phyloP scores from a whole-genome alignment of 2,888 invertebrate species.

The Drosophila greeni region DNA sequence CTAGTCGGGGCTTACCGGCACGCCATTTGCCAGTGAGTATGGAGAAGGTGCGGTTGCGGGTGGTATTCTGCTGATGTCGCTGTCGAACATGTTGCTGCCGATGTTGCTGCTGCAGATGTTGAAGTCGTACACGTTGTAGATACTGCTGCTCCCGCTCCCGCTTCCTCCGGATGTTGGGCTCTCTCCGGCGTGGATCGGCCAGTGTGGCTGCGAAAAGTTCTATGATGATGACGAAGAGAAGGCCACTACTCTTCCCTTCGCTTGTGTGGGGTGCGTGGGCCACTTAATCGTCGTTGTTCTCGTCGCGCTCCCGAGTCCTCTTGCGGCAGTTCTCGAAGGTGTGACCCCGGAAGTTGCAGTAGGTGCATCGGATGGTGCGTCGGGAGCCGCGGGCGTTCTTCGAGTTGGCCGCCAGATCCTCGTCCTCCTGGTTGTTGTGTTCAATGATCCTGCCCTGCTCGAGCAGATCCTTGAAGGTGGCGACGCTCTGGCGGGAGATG shows the following conservation, averaged over 20 bases:
- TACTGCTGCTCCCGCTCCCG: constrained; percentile 5
- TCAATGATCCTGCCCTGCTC: constrained; percentile 76
- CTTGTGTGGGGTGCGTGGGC: constrained; percentile 2
- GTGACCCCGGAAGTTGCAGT: constrained; percentile 76
- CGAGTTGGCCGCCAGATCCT: constrained; percentile 6
- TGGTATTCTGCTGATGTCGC: constrained; percentile 10
- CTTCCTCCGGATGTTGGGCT: constrained; percentile 29
- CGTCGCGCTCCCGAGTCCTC: constrained; percentile 43
- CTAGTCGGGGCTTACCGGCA: constrained; percentile 55
- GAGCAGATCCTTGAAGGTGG: constrained; percentile 73
- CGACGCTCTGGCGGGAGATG: constrained; percentile 68
- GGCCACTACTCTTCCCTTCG: constrained; percentile 1
- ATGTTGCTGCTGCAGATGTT: constrained; percentile 9
- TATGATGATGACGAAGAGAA: constrained; percentile 46
- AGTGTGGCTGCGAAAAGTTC: constrained; percentile 45
- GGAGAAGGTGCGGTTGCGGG: constrained; percentile 25
- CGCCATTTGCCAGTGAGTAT: constrained; percentile 33
- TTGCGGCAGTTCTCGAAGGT: constrained; percentile 73
- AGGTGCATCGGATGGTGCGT: constrained; percentile 68
- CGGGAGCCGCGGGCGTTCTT: constrained; percentile 57
- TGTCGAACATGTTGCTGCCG: constrained; percentile 3
- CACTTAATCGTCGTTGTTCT: constrained; percentile 26
- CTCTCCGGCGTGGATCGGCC: constrained; percentile 36
- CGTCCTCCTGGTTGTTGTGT: constrained; percentile 67
- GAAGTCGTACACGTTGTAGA: constrained; percentile 16